Conservation (phyloP, 2,888 invertebrate genomes). For the Thumatha senex region DNA sequence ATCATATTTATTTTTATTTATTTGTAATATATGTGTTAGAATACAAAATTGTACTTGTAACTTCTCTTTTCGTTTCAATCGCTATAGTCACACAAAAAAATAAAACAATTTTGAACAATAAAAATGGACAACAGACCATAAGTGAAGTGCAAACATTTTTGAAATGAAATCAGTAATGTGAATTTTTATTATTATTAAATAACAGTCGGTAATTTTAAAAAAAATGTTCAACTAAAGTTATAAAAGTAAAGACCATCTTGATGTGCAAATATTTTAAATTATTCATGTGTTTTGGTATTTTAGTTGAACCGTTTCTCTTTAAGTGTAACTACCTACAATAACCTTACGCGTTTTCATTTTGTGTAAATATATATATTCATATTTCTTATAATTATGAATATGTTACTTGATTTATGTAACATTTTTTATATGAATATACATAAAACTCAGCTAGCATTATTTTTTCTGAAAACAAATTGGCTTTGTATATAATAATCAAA, state of each 20-base stretch:
- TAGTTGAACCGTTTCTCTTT: slow-evolving; percentile 18
- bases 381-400: slow-evolving; percentile 30
- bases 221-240: slow-evolving; percentile 21
- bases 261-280: slow-evolving; percentile 6
- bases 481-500: too few relatives aligned
- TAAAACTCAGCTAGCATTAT: neutral
- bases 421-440: slow-evolving; percentile 9
- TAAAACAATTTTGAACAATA: slow-evolving; percentile 16
- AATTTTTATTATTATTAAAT: slow-evolving; percentile 13
- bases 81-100: slow-evolving; percentile 17
- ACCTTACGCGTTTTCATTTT: slow-evolving; percentile 23
- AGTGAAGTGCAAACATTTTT: slow-evolving; percentile 57
- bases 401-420: slow-evolving; percentile 30
- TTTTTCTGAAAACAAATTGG: neutral
- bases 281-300: slow-evolving; percentile 4
- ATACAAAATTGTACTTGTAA: neutral
- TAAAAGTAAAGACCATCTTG: slow-evolving; percentile 11
- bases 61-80: slow-evolving; percentile 1
- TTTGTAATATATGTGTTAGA: neutral
- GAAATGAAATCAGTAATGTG: slow-evolving; percentile 45
- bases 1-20: neutral
- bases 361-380: slow-evolving; percentile 29
- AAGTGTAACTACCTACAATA: slow-evolving; percentile 20
- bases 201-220: slow-evolving; percentile 15
- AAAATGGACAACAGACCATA: slow-evolving; percentile 49